Percentiles rank a stretch among this genome's conserved stretches.
Evolutionary conservation across 2,113 vertebrate genomes (phyloP).

Genomic region (Thymallus thymallus): DNA sequence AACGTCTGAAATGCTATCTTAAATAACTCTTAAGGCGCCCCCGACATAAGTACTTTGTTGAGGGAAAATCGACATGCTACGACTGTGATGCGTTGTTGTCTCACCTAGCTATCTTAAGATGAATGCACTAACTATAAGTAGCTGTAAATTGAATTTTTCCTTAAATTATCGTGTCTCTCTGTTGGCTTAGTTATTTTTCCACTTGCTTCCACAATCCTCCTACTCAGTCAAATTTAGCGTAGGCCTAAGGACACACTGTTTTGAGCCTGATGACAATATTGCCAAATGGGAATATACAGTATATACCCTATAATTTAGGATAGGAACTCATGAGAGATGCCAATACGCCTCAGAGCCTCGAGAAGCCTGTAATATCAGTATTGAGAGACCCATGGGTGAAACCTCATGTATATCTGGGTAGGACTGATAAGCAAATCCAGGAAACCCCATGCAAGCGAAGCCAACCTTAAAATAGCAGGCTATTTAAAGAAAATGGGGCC

Average conservation of each 20-base stretch:
- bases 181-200: no score
- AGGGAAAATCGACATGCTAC: no score
- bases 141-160: no score
- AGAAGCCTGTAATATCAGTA: slow-evolving; percentile 25
- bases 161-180: no score
- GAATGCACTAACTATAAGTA: no score
- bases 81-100: no score
- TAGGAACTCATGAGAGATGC: neutral
- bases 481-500: slow-evolving; percentile 27
- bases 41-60: no score
- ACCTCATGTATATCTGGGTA: slow-evolving; percentile 17
- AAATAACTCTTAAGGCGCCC: no score
- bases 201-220: no score
- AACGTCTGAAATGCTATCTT: no score
- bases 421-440: slow-evolving; percentile 40
- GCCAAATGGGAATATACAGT: slow-evolving; percentile 9
- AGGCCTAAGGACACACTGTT: neutral
- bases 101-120: no score
- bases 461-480: slow-evolving; percentile 34
- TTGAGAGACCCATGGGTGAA: slow-evolving; percentile 12
- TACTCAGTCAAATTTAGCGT: no score
- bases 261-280: neutral
- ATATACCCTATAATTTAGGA: neutral
- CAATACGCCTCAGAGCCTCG: neutral
- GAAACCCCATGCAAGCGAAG: slow-evolving; percentile 10